A percentile compares a stretch with the other conserved stretches of the same genome.
phyloP scores from a whole-genome alignment of 2,797 vertebrate genomes.

The Hippocampus kuda region DNA sequence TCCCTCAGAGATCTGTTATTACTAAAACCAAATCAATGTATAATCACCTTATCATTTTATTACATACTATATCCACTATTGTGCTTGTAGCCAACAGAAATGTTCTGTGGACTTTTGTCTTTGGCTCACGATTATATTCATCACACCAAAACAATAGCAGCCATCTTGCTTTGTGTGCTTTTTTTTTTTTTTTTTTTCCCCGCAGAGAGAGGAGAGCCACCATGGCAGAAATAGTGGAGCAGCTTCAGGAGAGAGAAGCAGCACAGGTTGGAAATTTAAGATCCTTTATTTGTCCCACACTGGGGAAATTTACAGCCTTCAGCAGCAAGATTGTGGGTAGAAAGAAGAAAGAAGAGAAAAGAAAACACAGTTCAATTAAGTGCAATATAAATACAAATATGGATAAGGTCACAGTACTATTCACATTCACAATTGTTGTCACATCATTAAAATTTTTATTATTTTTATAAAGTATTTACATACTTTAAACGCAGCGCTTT shows the following conservation, averaged over 20 bases:
- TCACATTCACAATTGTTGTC: too few relatives aligned
- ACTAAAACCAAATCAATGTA: not conserved
- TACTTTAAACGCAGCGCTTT: not conserved
- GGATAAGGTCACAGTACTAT: too few relatives aligned
- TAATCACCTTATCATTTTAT: not conserved
- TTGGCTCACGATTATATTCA: not conserved
- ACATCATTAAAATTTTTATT: too few relatives aligned
- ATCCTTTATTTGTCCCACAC: too few relatives aligned
- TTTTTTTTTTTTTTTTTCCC: not conserved
- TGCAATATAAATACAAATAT: too few relatives aligned
- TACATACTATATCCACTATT: not conserved
- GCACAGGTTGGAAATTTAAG: constrained; percentile 66
- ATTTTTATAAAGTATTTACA: too few relatives aligned
- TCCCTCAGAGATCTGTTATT: not conserved
- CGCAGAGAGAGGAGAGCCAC: constrained; percentile 76
- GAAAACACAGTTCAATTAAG: too few relatives aligned
- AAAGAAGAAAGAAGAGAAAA: too few relatives aligned
- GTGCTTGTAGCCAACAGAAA: not conserved
- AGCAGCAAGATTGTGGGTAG: too few relatives aligned
- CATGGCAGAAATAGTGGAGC: constrained; percentile 86
- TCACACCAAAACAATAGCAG: not conserved
- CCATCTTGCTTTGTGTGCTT: not conserved
- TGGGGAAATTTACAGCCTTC: too few relatives aligned
- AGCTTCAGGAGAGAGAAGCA: constrained; percentile 87
- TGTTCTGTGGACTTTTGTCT: not conserved